Base-by-base conservation (phyloP, 2,113 vertebrate genomes). In the Seriola rivoliana region DNA sequence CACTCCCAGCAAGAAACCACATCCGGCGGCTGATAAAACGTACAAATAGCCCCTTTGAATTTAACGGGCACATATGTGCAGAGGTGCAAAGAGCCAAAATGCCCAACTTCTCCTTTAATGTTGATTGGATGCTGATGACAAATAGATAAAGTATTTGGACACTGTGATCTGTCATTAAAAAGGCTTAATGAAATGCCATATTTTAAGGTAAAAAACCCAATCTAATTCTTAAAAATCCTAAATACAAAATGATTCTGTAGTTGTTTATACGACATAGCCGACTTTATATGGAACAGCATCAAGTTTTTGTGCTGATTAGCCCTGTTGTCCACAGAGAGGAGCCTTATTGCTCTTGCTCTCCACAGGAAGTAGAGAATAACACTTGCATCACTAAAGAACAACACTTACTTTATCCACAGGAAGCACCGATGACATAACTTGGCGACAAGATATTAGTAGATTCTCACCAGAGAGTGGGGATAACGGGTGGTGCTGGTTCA, bases 391-490 rank as follows among this genome's bases (percentile, higher is more conserved):
- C 54, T 57, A 73, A 58, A 70, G 38, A 78, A 84, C 59, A 78
- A 76, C 79, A 77, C 65, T 76, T 60, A 25, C 50, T 80, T 65
- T 78, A 77, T 83, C 57, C 58, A 84, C 84, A 88, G 87, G 82
- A 91, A 88, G 85, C 68, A 66, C 80, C 34, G 67, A 76, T 93
- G 85, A 92, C 81, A 88, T 87, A 91, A 90, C 88, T 84, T 80
- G 85, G 80, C 71, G 40, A 85, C 77, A 82, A 81, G 81, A 82
- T 81, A 85, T 87, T 86, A 67, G 77, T 64, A 69, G 71, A 80
- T 79, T 90, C 72, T 90, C 85, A 86, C 77, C 74, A 88, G 73
- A 86, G 88, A 90, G 82, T 71, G 80, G 59, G 76, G 75, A 86
- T 75, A 81, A 74, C 67, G 55, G 48, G 86, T 78, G 71, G 68